These are phyloP conservation scores for Sebastes iracundus DNA, from an alignment of 2,797 vertebrate genomes.

Conservation along the genomic window DNA sequence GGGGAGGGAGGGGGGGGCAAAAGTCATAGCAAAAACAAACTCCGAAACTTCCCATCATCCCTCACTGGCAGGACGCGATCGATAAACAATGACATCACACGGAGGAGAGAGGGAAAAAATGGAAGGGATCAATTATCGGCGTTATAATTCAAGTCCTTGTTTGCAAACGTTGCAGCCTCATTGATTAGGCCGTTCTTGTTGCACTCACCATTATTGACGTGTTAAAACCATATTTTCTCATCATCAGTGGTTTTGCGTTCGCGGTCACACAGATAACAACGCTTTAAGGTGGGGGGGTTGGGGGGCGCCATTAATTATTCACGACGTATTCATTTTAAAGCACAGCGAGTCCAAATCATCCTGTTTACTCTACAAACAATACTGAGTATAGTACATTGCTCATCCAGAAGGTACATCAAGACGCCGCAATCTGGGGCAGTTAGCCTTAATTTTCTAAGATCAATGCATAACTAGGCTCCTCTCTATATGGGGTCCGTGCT, in stretches of 20 bases:
- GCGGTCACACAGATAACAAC: slow-evolving; percentile 70
- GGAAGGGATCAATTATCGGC: slow-evolving; percentile 83
- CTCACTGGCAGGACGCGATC: slow-evolving; percentile 69
- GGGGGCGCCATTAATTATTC: slow-evolving; percentile 80
- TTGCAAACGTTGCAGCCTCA: slow-evolving; percentile 83
- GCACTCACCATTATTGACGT: slow-evolving; percentile 84
- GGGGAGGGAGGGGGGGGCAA: slow-evolving; percentile 80
- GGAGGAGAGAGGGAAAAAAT: slow-evolving; percentile 59
- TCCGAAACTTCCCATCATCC: slow-evolving; percentile 86
- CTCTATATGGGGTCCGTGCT: slow-evolving; percentile 79
- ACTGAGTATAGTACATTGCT: slow-evolving; percentile 53
- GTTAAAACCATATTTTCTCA: slow-evolving; percentile 87
- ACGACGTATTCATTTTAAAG: slow-evolving; percentile 76
- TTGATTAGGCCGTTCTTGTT: slow-evolving; percentile 83
- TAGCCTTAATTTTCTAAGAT: slow-evolving; percentile 81
- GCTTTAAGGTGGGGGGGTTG: slow-evolving; percentile 46
- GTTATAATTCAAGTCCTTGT: slow-evolving; percentile 86
- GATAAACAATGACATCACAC: slow-evolving; percentile 82
- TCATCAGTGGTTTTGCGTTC: slow-evolving; percentile 79
- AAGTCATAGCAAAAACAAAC: slow-evolving; percentile 90
- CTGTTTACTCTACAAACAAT: slow-evolving; percentile 73
- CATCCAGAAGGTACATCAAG: slow-evolving; percentile 82
- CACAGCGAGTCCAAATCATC: slow-evolving; percentile 68
- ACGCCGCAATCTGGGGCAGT: slow-evolving; percentile 75
- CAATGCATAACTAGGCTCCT: slow-evolving; percentile 80